Evolutionary conservation across 1,140 invertebrate genomes (phyloP), one percentile per base, ranked within the genome.

Genomic region (Tetraneura akinire): DNA sequence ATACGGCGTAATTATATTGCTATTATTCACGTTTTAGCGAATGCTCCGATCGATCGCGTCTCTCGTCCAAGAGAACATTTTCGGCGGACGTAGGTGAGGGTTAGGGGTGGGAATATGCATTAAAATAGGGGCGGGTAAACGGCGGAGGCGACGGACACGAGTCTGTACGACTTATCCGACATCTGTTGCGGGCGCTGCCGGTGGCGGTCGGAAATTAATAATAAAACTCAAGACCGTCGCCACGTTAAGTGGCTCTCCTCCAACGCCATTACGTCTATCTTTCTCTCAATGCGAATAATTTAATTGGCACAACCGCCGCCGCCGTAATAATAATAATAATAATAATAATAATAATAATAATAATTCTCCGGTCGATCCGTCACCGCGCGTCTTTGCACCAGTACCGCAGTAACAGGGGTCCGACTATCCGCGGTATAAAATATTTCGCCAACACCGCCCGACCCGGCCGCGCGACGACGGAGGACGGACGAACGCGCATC

Each of bases 221-320:
- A 78, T 78, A 78, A 78, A 78, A 78, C 55, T 62, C 55, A 21
- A 62, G 37, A 60, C 74, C 74, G 74, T 55, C 42, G 32, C 73
- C 73, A 76, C 55, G 74, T 78, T 62, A 45, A 78, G 55, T 62
- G 74, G 55, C 21, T 8, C 26, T 29, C 21, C 55, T 37, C 71
- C 11, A 1, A 37, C 68, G 18, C 16, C 13, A 6, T 47, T 8
- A 47, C 66, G 66, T 68, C 29, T n/a, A n/a, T n/a, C n/a, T n/a
- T n/a, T n/a, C n/a, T 78, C 74, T 78, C 74, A 60, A 78, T 78
- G 55, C 74, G 55, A 78, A 78, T 78, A 78, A 78, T 78, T 78
- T 78, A 78, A 78, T 78, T 78, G 55, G 32, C 55, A 42, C 53
- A 76, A 37, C 55, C 21, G 68, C 55, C 23, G 68, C 51, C 68